A percentile compares a stretch with the other conserved stretches of the same genome.
These are phyloP conservation scores for Escarpia spicata DNA, from an alignment of 2,888 invertebrate genomes.

Conservation along the genomic window DNA sequence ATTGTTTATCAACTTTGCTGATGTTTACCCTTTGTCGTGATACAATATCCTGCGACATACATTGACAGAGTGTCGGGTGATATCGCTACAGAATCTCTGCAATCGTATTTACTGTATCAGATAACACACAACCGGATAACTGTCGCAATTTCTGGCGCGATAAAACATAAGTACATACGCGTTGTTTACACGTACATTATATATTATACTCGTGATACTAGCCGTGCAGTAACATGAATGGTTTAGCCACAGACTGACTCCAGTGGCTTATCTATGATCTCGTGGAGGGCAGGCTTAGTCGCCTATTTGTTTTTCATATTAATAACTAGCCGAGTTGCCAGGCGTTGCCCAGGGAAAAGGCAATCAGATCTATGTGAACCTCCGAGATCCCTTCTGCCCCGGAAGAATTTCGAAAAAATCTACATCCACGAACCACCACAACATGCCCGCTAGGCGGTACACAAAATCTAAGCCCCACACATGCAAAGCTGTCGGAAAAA, in stretches of 20 bases:
- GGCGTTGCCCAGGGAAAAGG: too few relatives aligned
- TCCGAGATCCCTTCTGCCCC: too few relatives aligned
- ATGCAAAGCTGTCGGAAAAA: too few relatives aligned
- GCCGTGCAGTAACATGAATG: background rate
- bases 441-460: too few relatives aligned
- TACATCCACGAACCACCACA: too few relatives aligned
- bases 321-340: too few relatives aligned
- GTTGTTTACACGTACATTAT: background rate
- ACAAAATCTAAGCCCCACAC: too few relatives aligned
- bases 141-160: background rate
- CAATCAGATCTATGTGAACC: too few relatives aligned
- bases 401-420: too few relatives aligned
- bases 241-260: background rate
- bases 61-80: background rate
- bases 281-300: too few relatives aligned
- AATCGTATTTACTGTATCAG: slow-evolving; percentile 12
- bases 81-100: background rate
- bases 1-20: background rate
- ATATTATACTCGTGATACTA: background rate
- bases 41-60: background rate
- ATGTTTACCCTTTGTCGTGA: background rate
- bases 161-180: background rate
- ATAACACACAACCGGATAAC: background rate
- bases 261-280: background rate
- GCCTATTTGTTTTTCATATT: too few relatives aligned